Conservation (phyloP, 1,140 invertebrate genomes). For the Pissodes strobi region DNA sequence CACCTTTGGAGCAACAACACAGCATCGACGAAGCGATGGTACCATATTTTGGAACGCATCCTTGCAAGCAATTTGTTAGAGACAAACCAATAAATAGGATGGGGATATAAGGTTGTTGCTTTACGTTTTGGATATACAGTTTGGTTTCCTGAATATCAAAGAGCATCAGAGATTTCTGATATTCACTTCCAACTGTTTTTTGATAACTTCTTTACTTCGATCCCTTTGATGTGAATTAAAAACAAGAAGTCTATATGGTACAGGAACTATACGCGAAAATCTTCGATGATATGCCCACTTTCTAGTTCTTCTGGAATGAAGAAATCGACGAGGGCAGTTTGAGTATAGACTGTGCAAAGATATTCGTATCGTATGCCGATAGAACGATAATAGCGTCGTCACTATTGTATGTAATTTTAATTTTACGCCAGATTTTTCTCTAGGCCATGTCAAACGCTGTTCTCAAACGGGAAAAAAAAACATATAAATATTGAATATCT, state of each 20-base stretch:
- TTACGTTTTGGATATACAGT: constrained; percentile 26
- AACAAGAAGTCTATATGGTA: no score
- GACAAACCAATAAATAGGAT: constrained; percentile 40
- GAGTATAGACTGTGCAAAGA: no score
- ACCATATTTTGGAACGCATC: constrained; percentile 40
- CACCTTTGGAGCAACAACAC: constrained; percentile 32
- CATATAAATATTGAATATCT: constrained; percentile 32
- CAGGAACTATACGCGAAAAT: no score
- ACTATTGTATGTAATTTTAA: no score
- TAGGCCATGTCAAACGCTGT: no score
- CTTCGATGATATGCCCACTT: no score
- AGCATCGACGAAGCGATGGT: constrained; percentile 45
- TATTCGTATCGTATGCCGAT: constrained; percentile 32
- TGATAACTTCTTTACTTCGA: constrained; percentile 37
- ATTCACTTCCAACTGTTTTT: no score
- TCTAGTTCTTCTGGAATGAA: constrained; percentile 11
- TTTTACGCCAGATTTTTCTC: no score
- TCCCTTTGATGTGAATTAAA: constrained; percentile 26
- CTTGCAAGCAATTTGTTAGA: constrained; percentile 40
- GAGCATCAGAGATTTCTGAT: no score
- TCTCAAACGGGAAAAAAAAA: constrained; percentile 42
- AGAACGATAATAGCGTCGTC: constrained; percentile 43
- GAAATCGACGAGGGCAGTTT: no score
- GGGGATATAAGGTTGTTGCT: constrained; percentile 34
- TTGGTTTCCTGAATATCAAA: constrained; percentile 35